Percentiles rank a stretch among this genome's conserved stretches.
Conservation (phyloP, 2,888 invertebrate species). For the Dione juno region DNA sequence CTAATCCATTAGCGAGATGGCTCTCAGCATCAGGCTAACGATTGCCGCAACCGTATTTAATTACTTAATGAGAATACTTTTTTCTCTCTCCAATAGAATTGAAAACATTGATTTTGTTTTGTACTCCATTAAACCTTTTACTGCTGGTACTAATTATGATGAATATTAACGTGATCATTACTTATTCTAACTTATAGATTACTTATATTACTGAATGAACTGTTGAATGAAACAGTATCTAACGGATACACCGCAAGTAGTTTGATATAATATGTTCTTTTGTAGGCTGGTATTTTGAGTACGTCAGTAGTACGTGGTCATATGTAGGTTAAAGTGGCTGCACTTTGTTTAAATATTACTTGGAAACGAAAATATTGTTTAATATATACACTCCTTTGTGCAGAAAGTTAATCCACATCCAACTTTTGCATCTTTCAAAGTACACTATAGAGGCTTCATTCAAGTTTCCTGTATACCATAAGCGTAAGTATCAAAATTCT, state of each 20-base stretch:
- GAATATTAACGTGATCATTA: too few species aligned
- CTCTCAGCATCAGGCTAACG: slow-evolving; percentile 41
- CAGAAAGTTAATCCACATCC: too few species aligned
- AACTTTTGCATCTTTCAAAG: neutral
- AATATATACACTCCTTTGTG: too few species aligned
- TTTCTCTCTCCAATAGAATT: slow-evolving; percentile 31
- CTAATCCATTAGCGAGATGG: slow-evolving; percentile 44
- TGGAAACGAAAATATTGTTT: too few species aligned
- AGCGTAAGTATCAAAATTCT: neutral
- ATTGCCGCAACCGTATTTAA: slow-evolving; percentile 43
- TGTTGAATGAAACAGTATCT: neutral
- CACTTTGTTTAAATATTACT: neutral
- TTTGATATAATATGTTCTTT: too few species aligned
- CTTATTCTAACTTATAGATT: too few species aligned
- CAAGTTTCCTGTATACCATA: neutral
- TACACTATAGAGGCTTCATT: neutral
- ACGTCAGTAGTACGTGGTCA: neutral
- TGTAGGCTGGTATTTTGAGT: too few species aligned
- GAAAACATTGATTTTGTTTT: slow-evolving; percentile 32
- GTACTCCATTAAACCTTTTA: slow-evolving; percentile 25
- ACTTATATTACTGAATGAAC: too few species aligned
- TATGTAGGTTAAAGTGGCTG: neutral
- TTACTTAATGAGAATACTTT: slow-evolving; percentile 45
- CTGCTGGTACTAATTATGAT: slow-evolving; percentile 5
- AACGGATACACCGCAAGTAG: too few species aligned